phyloP scores from a whole-genome alignment of 2,888 invertebrate species.

The Amiota minor region DNA sequence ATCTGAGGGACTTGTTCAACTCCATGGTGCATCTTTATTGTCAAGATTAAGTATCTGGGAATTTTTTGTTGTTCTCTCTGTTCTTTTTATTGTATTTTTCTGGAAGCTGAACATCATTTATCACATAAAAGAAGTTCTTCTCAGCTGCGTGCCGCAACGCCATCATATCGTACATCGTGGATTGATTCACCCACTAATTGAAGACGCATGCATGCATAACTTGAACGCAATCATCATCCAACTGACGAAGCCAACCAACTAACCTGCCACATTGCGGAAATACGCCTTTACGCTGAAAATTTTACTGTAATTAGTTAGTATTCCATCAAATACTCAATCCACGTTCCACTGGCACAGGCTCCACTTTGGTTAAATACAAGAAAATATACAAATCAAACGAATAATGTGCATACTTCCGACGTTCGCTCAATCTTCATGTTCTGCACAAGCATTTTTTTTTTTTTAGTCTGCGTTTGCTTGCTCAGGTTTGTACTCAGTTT shows the following conservation, averaged over 20 bases:
- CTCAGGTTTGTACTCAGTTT: conserved; percentile 28
- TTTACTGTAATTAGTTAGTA: conserved; percentile 11
- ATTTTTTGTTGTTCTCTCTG: neutral
- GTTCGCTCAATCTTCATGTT: neutral
- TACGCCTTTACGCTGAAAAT: conserved; percentile 10
- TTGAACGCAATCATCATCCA: neutral
- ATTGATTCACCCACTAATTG: conserved; percentile 3
- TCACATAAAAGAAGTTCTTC: conserved; percentile 13
- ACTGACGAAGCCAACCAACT: neutral
- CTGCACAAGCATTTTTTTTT: conserved; percentile 9
- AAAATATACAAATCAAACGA: conserved; percentile 48
- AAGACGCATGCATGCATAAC: neutral
- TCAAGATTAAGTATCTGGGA: conserved; percentile 1
- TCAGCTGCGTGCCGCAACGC: neutral
- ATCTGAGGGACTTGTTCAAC: neutral
- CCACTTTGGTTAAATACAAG: too few relatives aligned
- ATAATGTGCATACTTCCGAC: conserved; percentile 63
- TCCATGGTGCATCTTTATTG: conserved; percentile 3
- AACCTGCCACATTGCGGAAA: conserved; percentile 17
- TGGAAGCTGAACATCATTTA: conserved; percentile 23
- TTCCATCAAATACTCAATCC: conserved; percentile 13
- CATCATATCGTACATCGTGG: neutral
- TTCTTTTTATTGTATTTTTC: neutral
- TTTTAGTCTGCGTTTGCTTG: neutral
- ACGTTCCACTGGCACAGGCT: too few relatives aligned